Percentiles rank a stretch among this genome's conserved stretches.
These are phyloP conservation scores for Nesoenas mayeri DNA, from an alignment of 2,113 vertebrate species.

Conservation along the genomic window DNA sequence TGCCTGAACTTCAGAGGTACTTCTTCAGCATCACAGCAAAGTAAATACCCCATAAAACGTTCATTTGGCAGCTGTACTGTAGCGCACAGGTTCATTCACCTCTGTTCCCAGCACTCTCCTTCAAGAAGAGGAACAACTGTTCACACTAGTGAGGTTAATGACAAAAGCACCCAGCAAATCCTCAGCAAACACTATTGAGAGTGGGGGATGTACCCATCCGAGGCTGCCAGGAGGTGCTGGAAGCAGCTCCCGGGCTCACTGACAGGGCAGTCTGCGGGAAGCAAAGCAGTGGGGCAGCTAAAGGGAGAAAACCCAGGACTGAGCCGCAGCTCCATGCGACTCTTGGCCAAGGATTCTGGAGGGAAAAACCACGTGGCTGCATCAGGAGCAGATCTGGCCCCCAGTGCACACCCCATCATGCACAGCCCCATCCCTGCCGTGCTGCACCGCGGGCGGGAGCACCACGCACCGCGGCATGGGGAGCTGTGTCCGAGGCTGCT, in stretches of 20 bases:
- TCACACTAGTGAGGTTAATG: not conserved
- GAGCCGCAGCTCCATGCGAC: rapidly evolving
- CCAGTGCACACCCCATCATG: not conserved
- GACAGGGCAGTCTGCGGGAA: not conserved
- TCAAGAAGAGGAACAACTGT: rapidly evolving
- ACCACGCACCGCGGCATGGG: rapidly evolving
- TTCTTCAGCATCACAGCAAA: not conserved
- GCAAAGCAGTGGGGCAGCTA: not conserved
- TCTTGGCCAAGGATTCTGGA: not conserved
- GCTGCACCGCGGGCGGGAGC: not conserved
- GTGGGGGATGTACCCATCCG: too few relatives aligned
- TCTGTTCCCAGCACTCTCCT: not conserved
- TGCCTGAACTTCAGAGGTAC: not conserved
- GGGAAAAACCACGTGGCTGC: rapidly evolving
- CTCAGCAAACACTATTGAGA: rapidly evolving
- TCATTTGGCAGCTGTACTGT: not conserved
- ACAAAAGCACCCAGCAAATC: not conserved
- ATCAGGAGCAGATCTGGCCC: rapidly evolving
- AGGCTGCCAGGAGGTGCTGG: not conserved
- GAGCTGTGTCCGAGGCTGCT: not conserved
- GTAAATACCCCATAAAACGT: not conserved
- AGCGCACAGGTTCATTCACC: not conserved
- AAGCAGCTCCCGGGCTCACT: not conserved
- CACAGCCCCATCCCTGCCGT: not conserved
- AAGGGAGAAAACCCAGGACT: not conserved